A percentile compares a stretch with the other conserved stretches of the same genome.
Conservation (phyloP, 2,113 vertebrate species). For the Cygnus buccinator region DNA sequence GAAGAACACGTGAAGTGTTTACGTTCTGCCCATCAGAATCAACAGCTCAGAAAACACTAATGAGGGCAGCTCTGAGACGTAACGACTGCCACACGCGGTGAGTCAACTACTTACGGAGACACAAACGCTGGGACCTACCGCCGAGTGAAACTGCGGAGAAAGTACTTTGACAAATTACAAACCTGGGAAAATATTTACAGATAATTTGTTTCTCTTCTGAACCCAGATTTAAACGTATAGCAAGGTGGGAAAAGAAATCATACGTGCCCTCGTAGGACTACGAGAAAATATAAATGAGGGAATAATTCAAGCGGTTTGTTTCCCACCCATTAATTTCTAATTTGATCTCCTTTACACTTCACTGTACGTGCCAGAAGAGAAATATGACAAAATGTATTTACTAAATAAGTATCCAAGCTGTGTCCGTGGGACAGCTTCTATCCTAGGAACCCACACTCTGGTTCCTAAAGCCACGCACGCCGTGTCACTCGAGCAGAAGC, state of each 20-base stretch:
- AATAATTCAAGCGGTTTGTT: neutral
- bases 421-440: neutral
- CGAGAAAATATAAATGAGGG: neutral
- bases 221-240: neutral
- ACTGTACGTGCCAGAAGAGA: neutral
- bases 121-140: too few relatives aligned
- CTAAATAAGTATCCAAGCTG: neutral
- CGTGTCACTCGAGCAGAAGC: too few relatives aligned
- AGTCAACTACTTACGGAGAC: too few relatives aligned
- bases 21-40: neutral
- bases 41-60: neutral
- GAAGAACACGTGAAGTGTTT: neutral
- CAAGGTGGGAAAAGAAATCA: neutral
- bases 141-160: neutral
- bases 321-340: neutral
- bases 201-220: neutral
- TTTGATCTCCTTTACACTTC: neutral
- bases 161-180: neutral
- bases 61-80: neutral
- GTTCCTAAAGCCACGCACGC: too few relatives aligned
- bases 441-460: neutral
- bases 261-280: neutral
- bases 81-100: too few relatives aligned
- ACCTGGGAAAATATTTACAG: neutral
- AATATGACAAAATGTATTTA: neutral